Evolutionary conservation across 2,888 invertebrate genomes (phyloP), one percentile per base, ranked within the genome.

Genomic region (Ormyrus rosae): DNA sequence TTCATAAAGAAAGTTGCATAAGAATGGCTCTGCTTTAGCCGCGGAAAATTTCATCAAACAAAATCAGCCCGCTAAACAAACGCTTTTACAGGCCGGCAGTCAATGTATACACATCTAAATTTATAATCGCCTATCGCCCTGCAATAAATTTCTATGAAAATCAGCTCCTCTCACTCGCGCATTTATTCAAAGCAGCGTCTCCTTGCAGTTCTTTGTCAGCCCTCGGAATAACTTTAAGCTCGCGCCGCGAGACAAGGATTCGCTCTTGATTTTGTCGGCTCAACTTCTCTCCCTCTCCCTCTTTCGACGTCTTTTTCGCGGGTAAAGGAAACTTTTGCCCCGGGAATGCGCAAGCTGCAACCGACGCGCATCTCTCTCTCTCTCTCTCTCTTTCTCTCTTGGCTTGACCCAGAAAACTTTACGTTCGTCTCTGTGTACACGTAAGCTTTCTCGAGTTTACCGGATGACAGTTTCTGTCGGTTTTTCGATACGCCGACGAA

Each of bases 371-470:
- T 69, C 56, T 34, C 34, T 19, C 19, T 19, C 19, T 19, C 19
- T 19, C 19, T 19, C 34, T 34, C 34, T 34, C 34, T 34, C 34
- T 34, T 4, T 34, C 34, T 34, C 34, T 34, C 34, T 34, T 34
- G 34, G 34, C 4, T 4, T 79, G 73, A 79, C 79, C 73, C 63
- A 79, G 73, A 73, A 79, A 79, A 74, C 73, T 69, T 73, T 46
- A 53, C 63, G 6, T 0, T 55, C 45, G 34, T 3, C 34, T 34
- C 34, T 34, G 3, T 34, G 34, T 34, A 34, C 56, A 9, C 8
- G 19, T 34, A 34, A 5, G 10, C 9, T 2, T 19, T 58, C 46
- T n/a, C 58, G 45, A 48, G 48, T 46, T 45, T 68, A 68, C 34
- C 55, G 53, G 8, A 50, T 58, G 58, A 3, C 5, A n/a, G 19